These are phyloP conservation scores for Podargus strigoides DNA, from an alignment of 2,797 vertebrate species.

Conservation along the genomic window DNA sequence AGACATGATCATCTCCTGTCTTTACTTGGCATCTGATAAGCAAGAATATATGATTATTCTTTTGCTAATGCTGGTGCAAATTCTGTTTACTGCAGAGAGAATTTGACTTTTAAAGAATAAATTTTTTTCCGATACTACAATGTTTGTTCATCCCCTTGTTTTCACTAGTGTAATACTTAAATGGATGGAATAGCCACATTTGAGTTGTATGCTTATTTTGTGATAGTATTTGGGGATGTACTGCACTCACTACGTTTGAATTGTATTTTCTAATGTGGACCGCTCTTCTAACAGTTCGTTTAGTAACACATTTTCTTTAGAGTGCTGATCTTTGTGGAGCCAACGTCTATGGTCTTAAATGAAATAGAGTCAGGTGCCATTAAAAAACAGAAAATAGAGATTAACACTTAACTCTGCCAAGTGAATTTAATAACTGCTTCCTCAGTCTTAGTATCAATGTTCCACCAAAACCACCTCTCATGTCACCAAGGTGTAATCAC, in stretches of 20 bases:
- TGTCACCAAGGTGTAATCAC: background rate
- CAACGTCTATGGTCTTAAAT: rapidly evolving
- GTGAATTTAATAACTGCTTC: background rate
- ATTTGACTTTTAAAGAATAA: background rate
- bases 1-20: background rate
- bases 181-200: background rate
- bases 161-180: background rate
- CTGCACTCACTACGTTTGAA: background rate
- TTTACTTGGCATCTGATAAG: background rate
- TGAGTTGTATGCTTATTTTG: background rate
- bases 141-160: background rate
- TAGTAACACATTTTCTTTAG: background rate
- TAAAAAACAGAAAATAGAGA: background rate
- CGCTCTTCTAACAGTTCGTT: background rate
- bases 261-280: background rate
- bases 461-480: background rate
- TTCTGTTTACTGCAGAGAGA: background rate
- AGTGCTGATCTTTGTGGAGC: background rate
- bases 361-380: background rate
- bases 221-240: background rate
- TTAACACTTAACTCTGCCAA: background rate
- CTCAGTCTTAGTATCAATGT: background rate
- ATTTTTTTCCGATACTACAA: background rate
- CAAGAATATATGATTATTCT: background rate
- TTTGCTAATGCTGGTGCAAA: background rate